phyloP scores from a whole-genome alignment of 2,797 vertebrate genomes.

The Schizothorax lantsangensis region DNA sequence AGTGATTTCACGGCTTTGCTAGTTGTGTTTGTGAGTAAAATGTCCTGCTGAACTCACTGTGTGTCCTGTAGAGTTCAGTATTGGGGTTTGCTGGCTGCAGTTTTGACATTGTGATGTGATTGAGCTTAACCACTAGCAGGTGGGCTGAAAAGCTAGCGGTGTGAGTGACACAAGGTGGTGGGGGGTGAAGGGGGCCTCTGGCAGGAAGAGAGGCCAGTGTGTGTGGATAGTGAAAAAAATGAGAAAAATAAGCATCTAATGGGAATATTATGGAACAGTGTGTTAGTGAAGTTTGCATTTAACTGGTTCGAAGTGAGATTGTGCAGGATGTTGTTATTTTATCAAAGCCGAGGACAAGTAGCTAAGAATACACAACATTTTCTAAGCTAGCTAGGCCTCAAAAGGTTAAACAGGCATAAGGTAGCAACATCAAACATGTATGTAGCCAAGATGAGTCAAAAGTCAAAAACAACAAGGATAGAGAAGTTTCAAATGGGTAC shows the following conservation, averaged over 20 bases:
- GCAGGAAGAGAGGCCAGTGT: conserved; percentile 52
- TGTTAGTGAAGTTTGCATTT: conserved; percentile 56
- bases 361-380: conserved; percentile 11
- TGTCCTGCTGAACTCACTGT: conserved; percentile 27
- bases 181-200: conserved; percentile 57
- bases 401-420: background rate
- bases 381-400: background rate
- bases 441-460: background rate
- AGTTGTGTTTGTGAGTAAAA: conserved; percentile 23
- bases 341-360: background rate
- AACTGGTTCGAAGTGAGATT: background rate
- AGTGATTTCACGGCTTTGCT: background rate
- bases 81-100: conserved; percentile 57
- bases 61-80: conserved; percentile 28
- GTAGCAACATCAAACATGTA: background rate
- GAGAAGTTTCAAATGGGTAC: conserved; percentile 23
- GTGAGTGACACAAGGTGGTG: conserved; percentile 72
- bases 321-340: background rate
- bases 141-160: conserved; percentile 74
- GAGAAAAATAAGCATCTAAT: conserved; percentile 70
- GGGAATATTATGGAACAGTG: conserved; percentile 58
- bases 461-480: conserved; percentile 13
- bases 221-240: conserved; percentile 33
- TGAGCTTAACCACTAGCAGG: conserved; percentile 81
- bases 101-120: conserved; percentile 70